These are phyloP conservation scores for Aulostomus chinensis DNA, from an alignment of 2,797 vertebrate species.

Conservation along the genomic window DNA sequence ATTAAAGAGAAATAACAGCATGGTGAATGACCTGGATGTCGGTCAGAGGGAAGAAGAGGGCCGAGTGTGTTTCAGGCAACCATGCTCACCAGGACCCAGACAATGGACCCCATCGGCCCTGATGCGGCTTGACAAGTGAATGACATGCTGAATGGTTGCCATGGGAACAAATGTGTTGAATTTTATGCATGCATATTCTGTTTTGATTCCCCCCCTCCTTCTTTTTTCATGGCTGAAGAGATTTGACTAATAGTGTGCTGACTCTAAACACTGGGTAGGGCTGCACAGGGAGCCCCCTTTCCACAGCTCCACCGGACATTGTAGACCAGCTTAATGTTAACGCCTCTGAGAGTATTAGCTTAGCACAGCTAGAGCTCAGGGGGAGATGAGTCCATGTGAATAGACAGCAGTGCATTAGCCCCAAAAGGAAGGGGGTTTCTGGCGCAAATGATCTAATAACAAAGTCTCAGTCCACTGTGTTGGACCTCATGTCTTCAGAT, in stretches of 20 bases:
- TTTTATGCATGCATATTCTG: conserved; percentile 99
- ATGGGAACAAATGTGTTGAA: conserved; percentile 99
- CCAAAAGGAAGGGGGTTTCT: conserved; percentile 45
- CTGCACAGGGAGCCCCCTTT: conserved; percentile 63
- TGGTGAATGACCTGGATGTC: conserved; percentile 83
- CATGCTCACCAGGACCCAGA: conserved; percentile 91
- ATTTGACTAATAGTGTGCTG: conserved; percentile 98
- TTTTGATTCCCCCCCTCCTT: conserved; percentile 54
- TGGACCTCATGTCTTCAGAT: conserved; percentile 37
- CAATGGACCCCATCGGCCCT: conserved; percentile 97
- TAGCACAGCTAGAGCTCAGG: conserved; percentile 56
- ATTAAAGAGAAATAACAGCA: conserved; percentile 76
- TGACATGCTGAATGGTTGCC: conserved; percentile 98
- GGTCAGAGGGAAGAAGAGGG: conserved; percentile 66
- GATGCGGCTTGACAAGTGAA: conserved; percentile 99
- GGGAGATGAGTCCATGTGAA: conserved; percentile 58
- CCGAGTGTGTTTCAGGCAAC: conserved; percentile 78
- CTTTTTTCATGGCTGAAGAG: conserved; percentile 79
- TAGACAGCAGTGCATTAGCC: conserved; percentile 57
- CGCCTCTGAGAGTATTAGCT: conserved; percentile 67
- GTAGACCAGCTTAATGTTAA: conserved; percentile 74
- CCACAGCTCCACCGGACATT: conserved; percentile 62
- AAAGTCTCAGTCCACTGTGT: conserved; percentile 53
- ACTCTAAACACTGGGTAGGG: conserved; percentile 77
- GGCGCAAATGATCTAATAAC: conserved; percentile 67